Evolutionary conservation across 2,888 invertebrate genomes (phyloP).

Genomic region (Tryphoninae sp.): DNA sequence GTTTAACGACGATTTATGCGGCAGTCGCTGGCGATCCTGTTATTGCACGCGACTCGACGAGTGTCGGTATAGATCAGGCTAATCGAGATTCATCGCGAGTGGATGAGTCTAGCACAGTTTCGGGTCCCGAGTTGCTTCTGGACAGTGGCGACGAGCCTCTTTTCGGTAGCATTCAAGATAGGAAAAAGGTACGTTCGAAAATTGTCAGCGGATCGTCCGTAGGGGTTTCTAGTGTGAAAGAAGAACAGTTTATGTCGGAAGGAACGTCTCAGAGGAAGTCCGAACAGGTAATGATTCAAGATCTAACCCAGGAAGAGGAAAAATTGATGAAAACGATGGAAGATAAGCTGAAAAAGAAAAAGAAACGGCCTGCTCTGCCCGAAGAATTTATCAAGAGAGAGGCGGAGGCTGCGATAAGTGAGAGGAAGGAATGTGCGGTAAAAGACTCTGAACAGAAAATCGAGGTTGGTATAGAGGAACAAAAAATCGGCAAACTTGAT

Average conservation of each 20-base stretch:
- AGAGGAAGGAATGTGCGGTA: slow-evolving; percentile 20
- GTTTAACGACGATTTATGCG: slow-evolving; percentile 75
- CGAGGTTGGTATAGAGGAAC: neutral
- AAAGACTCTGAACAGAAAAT: neutral
- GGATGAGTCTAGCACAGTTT: slow-evolving; percentile 38
- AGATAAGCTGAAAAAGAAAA: slow-evolving; percentile 68
- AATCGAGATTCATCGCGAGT: slow-evolving; percentile 45
- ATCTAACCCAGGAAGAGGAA: slow-evolving; percentile 52
- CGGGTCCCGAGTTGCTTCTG: slow-evolving; percentile 46
- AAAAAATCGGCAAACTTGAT: neutral
- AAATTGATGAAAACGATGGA: slow-evolving; percentile 65
- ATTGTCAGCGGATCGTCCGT: slow-evolving; percentile 42
- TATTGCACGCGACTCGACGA: slow-evolving; percentile 38
- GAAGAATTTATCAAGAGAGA: slow-evolving; percentile 62
- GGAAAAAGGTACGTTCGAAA: slow-evolving; percentile 69
- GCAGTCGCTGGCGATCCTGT: slow-evolving; percentile 67
- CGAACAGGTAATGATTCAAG: slow-evolving; percentile 44
- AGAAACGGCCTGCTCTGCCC: slow-evolving; percentile 67
- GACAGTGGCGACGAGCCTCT: slow-evolving; percentile 69
- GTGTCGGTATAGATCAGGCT: slow-evolving; percentile 51
- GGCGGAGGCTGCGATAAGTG: slow-evolving; percentile 50
- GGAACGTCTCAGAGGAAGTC: slow-evolving; percentile 11
- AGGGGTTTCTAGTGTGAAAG: slow-evolving; percentile 6
- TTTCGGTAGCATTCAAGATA: slow-evolving; percentile 78
- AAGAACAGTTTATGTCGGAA: slow-evolving; percentile 21